Evolutionary conservation across 2,888 invertebrate genomes (phyloP), one percentile per base, ranked within the genome.

Genomic region (Zhengitettix transpicula): DNA sequence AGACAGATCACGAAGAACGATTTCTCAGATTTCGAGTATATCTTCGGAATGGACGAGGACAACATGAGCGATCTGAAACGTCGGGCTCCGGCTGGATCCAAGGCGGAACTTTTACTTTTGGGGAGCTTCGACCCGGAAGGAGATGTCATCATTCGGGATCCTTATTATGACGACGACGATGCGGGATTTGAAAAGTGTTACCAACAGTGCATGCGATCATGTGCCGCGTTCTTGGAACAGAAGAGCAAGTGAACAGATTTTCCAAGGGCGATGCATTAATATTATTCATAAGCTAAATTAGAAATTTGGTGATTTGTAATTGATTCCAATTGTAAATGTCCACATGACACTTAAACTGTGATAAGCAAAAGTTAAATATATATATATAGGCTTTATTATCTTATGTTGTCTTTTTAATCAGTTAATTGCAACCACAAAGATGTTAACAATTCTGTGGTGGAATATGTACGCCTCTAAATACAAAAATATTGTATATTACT

Each of bases 11-110:
- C 74, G 10, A 69, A 77, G 52, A 77, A 80, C 16, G 96, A 97
- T 70, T 96, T 91, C 68, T 71, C 77, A 11, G 75, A 81, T 12
- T 97, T 86, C 72, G 87, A 95, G 73, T 90, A 82, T 71, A 94
- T 97, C 67, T 92, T 97, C 76, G 96, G 95, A 10, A 96, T 96
- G 95, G 97, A 97, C 71, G 80, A 89, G 60, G 82, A 83, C 14
- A 97, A 96, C 70, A 91, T 96, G 75, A 66, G 67, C 67, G 69
- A 68, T 54, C 73, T 91, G 59, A 78, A 80, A 44, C 73, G 74
- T 41, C 74, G 78, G 66, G 81, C 84, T 42, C 88, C 89, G 1
- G 72, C 76, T 58, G 75, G 77, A 40, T 75, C 79, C 61, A 85
- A 80, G 69, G 89, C 93, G 0, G 81, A 85, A 69, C 75, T 95